Percentiles rank a stretch among this genome's conserved stretches.
phyloP scores from a whole-genome alignment of 2,113 vertebrate genomes.

The Empidonax traillii region DNA sequence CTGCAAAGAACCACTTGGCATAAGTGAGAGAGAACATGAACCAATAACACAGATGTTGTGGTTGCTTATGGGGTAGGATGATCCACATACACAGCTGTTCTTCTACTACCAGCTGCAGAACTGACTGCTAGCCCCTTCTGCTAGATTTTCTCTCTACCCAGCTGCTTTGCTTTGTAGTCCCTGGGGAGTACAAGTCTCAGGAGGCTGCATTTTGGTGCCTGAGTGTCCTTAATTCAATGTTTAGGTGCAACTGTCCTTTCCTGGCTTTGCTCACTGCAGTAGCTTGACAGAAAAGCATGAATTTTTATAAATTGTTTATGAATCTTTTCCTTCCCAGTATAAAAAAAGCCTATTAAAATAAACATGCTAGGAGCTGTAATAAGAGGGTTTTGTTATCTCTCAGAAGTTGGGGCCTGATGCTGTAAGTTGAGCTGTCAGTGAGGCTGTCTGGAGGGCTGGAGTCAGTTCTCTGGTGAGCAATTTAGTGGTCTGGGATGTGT shows the following conservation, averaged over 20 bases:
- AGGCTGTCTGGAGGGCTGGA: not conserved
- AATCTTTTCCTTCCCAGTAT: not conserved
- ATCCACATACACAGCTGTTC: not conserved
- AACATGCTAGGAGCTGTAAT: not conserved
- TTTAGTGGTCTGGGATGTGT: not conserved
- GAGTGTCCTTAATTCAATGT: not conserved
- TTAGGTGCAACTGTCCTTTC: not conserved
- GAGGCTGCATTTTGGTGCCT: not conserved
- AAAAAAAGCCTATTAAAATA: not conserved
- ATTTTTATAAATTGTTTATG: not conserved
- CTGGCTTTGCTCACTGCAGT: not conserved
- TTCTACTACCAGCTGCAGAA: not conserved
- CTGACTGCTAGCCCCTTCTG: not conserved
- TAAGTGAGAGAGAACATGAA: not conserved
- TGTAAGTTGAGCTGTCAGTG: not conserved
- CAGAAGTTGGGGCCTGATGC: not conserved
- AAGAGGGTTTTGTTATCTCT: not conserved
- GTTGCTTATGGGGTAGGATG: not conserved
- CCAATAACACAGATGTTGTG: not conserved
- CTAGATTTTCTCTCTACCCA: not conserved
- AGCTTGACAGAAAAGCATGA: not conserved
- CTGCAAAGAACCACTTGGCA: not conserved
- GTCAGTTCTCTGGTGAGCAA: not conserved
- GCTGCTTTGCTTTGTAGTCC: not conserved
- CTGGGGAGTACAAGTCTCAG: not conserved